Base-by-base conservation (phyloP, 1,140 invertebrate genomes). In the Camponotus vicinus region DNA sequence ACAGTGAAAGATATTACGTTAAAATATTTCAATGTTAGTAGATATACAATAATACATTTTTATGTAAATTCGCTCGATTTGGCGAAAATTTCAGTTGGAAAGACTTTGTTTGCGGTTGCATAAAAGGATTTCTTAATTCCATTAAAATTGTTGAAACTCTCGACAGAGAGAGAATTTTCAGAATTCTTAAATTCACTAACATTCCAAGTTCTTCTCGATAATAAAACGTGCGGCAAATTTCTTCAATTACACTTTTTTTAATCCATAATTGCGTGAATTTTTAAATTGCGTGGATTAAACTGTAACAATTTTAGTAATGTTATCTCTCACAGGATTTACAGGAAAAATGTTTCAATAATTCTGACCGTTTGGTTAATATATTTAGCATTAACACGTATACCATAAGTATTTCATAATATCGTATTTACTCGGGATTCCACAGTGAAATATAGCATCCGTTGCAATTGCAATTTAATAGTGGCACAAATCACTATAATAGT, bases 91-190 rank as follows among this genome's bases (percentile, higher is more conserved):
- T 42, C 55, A 42, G 32, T 75, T 83, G 27, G 57, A 73, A 21
- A 49, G 79, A 37, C 32, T 13, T 32, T 75, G 69, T 83, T 83
- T 83, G 79, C 57, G 18, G 42, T 27, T 55, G n/a, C 42, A 45
- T 61, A 83, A 83, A 75, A 61, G 52, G 79, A 83, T 73, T 63
- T 75, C 79, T 75, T 83, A 82, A 82, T 71, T 73, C 67, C 55
- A 82, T 82, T 82, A 83, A 75, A 73, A 75, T 34, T 45, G 40
- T 13, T 52, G 49, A 61, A 40, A 49, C 52, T 49, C n/a, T 27
- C 69, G 32, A 18, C n/a, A n/a, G 66, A 9, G 49, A 71, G 15
- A 45, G 69, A 49, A 75, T 82, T 83, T 83, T 83, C 32, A 27
- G n/a, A 75, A 83, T 71, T 83, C 42, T 75, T 75, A 83, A 63